Evolutionary conservation across 2,888 invertebrate genomes (phyloP).

Genomic region (Cantharis rustica): DNA sequence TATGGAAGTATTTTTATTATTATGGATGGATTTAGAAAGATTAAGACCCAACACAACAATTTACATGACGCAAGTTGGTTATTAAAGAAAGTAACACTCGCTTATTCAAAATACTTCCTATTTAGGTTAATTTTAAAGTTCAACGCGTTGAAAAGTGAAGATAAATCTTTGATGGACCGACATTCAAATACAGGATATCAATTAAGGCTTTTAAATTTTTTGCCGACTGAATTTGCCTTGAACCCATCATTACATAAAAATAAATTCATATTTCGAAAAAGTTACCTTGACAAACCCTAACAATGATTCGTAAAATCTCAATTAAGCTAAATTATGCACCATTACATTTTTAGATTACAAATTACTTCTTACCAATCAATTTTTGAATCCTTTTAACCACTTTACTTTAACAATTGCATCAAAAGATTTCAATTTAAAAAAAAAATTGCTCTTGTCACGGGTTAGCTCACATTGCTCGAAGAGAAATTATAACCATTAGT

Average conservation of each 20-base stretch:
- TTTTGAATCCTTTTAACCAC: too few species aligned
- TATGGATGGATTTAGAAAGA: background rate
- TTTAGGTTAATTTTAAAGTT: background rate
- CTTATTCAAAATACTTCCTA: background rate
- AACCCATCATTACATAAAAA: background rate
- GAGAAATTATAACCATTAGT: background rate
- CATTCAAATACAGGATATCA: background rate
- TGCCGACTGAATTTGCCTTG: background rate
- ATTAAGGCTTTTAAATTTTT: background rate
- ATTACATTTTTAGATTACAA: background rate
- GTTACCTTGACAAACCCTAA: background rate
- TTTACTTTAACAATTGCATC: background rate
- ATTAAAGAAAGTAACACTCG: background rate
- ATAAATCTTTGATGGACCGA: background rate
- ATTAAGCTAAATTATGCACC: background rate
- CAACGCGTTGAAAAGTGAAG: background rate
- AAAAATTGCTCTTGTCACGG: background rate
- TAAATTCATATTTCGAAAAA: background rate
- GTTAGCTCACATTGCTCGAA: background rate
- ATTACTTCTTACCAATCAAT: background rate
- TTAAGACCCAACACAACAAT: background rate
- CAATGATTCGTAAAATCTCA: background rate
- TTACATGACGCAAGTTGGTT: background rate
- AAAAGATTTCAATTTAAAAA: background rate
- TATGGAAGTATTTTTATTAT: background rate